phyloP scores from a whole-genome alignment of 2,888 invertebrate genomes.

The Vandiemenella viatica region DNA sequence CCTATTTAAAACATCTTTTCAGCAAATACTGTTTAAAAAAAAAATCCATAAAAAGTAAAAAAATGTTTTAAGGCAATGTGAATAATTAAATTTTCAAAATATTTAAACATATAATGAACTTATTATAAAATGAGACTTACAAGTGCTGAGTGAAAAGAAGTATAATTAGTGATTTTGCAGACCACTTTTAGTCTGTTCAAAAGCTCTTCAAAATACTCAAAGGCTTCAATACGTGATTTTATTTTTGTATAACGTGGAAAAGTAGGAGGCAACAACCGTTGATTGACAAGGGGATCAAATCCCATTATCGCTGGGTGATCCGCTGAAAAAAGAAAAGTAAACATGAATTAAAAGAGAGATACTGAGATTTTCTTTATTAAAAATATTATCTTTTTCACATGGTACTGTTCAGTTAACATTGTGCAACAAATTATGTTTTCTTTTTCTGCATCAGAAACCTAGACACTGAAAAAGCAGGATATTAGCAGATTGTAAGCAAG shows the following conservation, averaged over 20 bases:
- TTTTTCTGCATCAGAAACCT: too few relatives aligned
- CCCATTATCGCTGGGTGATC: constrained; percentile 64
- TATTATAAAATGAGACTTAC: constrained; percentile 30
- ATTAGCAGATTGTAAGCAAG: too few relatives aligned
- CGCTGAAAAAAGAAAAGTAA: constrained; percentile 27
- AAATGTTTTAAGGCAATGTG: too few relatives aligned
- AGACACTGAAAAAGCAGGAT: too few relatives aligned
- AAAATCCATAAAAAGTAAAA: too few relatives aligned
- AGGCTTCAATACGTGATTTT: constrained; percentile 55
- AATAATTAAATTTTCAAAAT: too few relatives aligned
- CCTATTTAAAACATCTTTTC: too few relatives aligned
- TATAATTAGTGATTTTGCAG: constrained; percentile 62
- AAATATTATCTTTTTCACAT: too few relatives aligned
- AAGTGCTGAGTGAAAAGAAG: constrained; percentile 67
- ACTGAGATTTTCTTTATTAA: too few relatives aligned
- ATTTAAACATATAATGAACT: background rate
- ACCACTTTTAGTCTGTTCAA: constrained; percentile 66
- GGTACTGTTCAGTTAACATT: too few relatives aligned
- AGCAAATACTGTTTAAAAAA: too few relatives aligned
- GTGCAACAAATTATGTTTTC: too few relatives aligned
- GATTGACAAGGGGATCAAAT: constrained; percentile 92
- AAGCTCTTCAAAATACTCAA: constrained; percentile 67
- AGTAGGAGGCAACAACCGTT: constrained; percentile 88
- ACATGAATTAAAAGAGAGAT: constrained; percentile 57
- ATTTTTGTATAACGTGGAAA: constrained; percentile 94